A percentile compares a stretch with the other conserved stretches of the same genome.
These are phyloP conservation scores for Calameuta filiformis DNA, from an alignment of 2,888 invertebrate genomes.

Conservation along the genomic window DNA sequence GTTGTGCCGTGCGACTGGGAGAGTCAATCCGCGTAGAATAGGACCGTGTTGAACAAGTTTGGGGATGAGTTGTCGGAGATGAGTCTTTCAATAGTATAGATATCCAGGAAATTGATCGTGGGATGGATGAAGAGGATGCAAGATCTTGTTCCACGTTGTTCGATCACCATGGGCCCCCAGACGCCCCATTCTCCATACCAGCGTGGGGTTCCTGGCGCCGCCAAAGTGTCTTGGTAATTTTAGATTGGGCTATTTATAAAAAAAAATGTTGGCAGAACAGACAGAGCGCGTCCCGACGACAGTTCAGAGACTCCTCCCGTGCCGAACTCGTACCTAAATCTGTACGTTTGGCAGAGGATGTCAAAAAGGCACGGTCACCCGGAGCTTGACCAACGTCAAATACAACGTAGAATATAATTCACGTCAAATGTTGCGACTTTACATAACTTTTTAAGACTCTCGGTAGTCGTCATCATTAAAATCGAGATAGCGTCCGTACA, in stretches of 20 bases:
- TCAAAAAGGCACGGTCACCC: background rate
- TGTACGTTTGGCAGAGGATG: background rate
- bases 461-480: background rate
- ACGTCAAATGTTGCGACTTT: background rate
- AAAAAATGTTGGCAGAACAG: slow-evolving; percentile 32
- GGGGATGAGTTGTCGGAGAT: background rate
- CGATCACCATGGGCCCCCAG: background rate
- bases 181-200: background rate
- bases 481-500: background rate
- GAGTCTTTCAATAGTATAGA: background rate
- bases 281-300: background rate
- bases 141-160: background rate
- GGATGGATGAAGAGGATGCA: background rate
- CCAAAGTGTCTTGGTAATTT: slow-evolving; percentile 45
- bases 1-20: background rate
- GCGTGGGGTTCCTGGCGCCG: slow-evolving; percentile 31
- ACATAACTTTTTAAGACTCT: background rate
- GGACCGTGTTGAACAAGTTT: background rate
- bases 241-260: slow-evolving; percentile 49
- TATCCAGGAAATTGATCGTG: background rate
- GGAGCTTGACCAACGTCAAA: background rate
- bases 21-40: background rate
- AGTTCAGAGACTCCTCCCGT: background rate
- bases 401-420: background rate
- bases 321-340: background rate